Base-by-base conservation (phyloP, 2,888 invertebrate genomes). In the Drosophila crucigera region DNA sequence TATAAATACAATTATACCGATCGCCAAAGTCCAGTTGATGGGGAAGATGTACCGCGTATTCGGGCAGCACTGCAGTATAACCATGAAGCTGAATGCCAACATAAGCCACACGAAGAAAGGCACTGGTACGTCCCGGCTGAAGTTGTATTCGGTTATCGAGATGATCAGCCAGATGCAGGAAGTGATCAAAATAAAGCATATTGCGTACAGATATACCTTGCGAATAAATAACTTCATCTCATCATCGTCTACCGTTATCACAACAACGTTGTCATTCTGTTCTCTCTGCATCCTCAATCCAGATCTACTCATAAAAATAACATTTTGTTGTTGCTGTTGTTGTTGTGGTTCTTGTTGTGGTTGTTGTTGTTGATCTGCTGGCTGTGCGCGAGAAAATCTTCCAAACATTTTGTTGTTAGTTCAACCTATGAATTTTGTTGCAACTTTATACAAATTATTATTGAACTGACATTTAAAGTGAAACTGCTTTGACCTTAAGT, bases 21-120 rank as follows among this genome's bases (percentile, higher is more conserved):
- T 3, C 10, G 33, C 11, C 53, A 73, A 16, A 3, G 41, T 41
- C 73, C 73, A 73, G 41, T 67, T 73, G 4, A 60, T 11, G 11
- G 73, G 67, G 35, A 25, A 73, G 4, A 31, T 25, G 9, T 52
- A n/a, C 9, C 66, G 67, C 3, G 9, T 16, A 11, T 0, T 2
- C n/a, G 73, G 58, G 33, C 49, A 56, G 35, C 71, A 67, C 11
- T 58, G 30, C 5, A 73, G 1, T 9, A 54, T 2, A 0, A 54
- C 4, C n/a, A 73, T 0, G 2, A 53, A 9, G 1, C 39, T 3
- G 5, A 72, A 14, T 4, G 49, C 41, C 49, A 67, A 9, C 10
- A 61, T 6, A 0, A 58, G 6, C 73, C 73, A 73, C 0, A 58
- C 67, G 11, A 31, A 52, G 16, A 6, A 35, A 1, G 73, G 73